Conservation (phyloP, 2,797 vertebrate species). For the Chromis chromis region DNA sequence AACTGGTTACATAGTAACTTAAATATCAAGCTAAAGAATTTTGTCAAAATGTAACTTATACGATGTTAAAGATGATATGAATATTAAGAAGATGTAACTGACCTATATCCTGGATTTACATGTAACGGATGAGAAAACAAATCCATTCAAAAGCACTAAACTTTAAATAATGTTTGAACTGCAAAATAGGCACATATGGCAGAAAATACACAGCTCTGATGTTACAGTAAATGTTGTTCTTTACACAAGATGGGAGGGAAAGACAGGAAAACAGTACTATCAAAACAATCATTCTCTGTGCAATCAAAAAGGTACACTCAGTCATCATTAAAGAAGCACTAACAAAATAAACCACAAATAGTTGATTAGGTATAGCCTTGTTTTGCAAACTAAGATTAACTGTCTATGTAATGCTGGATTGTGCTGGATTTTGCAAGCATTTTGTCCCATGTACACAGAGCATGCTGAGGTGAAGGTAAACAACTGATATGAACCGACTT, state of each 20-base stretch:
- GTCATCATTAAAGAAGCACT: neutral
- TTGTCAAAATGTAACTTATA: conserved; percentile 19
- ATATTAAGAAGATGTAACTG: conserved; percentile 37
- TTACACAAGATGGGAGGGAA: conserved; percentile 13
- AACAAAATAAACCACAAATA: conserved; percentile 36
- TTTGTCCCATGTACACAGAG: conserved; percentile 30
- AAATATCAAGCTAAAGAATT: conserved; percentile 30
- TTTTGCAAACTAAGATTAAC: conserved; percentile 38
- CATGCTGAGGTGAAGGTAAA: conserved; percentile 61
- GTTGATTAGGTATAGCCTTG: conserved; percentile 34
- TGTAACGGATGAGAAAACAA: conserved; percentile 53
- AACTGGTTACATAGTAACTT: conserved; percentile 30
- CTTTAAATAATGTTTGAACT: conserved; percentile 52
- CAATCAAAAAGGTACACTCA: conserved; percentile 51
- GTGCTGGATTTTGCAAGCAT: conserved; percentile 4
- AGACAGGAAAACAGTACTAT: conserved; percentile 1
- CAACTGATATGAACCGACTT: conserved; percentile 16
- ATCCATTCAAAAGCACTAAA: conserved; percentile 31
- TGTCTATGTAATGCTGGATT: conserved; percentile 23
- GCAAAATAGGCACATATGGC: conserved; percentile 82
- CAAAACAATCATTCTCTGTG: conserved; percentile 44
- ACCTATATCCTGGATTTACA: conserved; percentile 30
- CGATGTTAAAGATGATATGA: conserved; percentile 32
- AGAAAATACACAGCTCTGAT: conserved; percentile 59
- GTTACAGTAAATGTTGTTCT: conserved; percentile 48